Conservation (phyloP, 2,797 vertebrate genomes). For the Adrianichthys oophorus region DNA sequence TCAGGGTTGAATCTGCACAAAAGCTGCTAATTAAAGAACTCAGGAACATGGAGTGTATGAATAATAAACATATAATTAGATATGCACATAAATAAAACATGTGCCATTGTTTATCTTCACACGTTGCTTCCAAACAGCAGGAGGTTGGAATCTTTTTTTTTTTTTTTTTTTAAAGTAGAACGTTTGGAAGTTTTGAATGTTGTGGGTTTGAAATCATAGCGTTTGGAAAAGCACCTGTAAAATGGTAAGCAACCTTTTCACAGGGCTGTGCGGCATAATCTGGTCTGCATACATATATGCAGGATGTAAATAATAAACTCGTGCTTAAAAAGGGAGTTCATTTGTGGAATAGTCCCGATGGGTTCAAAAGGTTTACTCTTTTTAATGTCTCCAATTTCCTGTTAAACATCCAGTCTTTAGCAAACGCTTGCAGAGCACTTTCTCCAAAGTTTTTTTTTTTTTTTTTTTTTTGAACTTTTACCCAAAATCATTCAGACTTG, state of each 20-base stretch:
- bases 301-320: conserved; percentile 25
- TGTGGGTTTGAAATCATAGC: too few species aligned
- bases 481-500: not conserved
- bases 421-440: not conserved
- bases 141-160: not conserved
- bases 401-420: not conserved
- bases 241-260: conserved; percentile 40
- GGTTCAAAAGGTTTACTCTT: not conserved
- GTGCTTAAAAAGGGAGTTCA: conserved; percentile 19
- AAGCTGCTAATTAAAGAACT: not conserved
- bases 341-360: conserved; percentile 12
- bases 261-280: conserved; percentile 7
- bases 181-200: too few species aligned
- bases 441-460: not conserved
- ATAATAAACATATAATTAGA: not conserved
- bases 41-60: not conserved
- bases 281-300: conserved; percentile 13
- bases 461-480: not conserved
- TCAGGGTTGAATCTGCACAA: not conserved
- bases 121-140: not conserved
- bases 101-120: not conserved
- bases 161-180: conserved; percentile 4
- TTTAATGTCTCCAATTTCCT: not conserved
- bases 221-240: conserved; percentile 23
- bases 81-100: not conserved